Evolutionary conservation across 2,797 vertebrate genomes (phyloP).

Genomic region (Acanthurus lineatus): DNA sequence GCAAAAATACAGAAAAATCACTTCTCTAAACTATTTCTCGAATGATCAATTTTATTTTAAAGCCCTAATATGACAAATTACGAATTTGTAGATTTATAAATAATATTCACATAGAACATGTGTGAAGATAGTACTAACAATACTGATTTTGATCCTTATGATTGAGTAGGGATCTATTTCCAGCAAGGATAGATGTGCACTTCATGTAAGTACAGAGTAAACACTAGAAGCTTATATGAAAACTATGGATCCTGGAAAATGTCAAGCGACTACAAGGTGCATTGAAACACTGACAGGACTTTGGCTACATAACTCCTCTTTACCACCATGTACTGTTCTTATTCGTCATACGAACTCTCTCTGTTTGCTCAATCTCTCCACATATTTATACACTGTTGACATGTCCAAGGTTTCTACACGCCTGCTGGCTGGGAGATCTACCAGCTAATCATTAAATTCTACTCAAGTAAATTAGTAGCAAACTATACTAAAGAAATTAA

Average conservation of each 20-base stretch:
- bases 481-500: not conserved
- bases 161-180: too few species aligned
- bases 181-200: too few species aligned
- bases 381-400: not conserved
- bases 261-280: not conserved
- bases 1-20: not conserved
- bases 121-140: too few species aligned
- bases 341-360: not conserved
- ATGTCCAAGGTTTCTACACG: not conserved
- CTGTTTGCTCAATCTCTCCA: not conserved
- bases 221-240: not conserved
- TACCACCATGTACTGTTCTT: not conserved
- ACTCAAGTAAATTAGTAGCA: not conserved
- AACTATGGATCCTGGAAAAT: not conserved
- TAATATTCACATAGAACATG: too few species aligned
- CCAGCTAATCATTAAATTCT: not conserved
- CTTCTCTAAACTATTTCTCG: too few species aligned
- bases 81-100: too few species aligned
- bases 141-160: too few species aligned
- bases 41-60: too few species aligned
- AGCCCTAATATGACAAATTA: too few species aligned
- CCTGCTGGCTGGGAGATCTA: too few species aligned
- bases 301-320: not conserved
- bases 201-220: not conserved
- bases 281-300: not conserved